phyloP scores from a whole-genome alignment of 2,113 vertebrate genomes.

The Ahaetulla prasina region DNA sequence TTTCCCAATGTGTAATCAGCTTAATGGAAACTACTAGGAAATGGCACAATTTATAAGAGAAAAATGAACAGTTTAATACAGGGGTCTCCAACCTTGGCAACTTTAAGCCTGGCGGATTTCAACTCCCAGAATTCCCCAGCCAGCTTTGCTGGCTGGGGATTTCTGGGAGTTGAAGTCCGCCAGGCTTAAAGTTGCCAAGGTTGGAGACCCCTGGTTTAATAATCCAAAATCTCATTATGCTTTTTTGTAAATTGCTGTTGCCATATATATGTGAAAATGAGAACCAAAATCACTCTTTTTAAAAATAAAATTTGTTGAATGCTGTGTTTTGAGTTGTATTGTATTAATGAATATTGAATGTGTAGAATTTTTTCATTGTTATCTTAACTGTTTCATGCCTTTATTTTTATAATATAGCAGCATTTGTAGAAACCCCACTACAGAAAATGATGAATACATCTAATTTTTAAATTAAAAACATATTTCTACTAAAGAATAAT shows the following conservation, averaged over 20 bases:
- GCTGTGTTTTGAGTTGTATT: not conserved
- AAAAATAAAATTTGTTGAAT: not conserved
- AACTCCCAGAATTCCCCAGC: too few relatives aligned
- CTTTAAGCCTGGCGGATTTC: too few relatives aligned
- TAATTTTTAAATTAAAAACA: not conserved
- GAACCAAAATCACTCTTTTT: not conserved
- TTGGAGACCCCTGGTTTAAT: too few relatives aligned
- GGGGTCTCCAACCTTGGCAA: too few relatives aligned
- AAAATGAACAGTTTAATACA: not conserved
- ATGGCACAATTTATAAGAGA: not conserved
- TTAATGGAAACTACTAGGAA: not conserved
- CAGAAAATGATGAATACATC: not conserved
- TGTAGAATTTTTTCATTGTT: not conserved
- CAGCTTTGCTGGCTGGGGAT: too few relatives aligned
- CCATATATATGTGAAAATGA: not conserved
- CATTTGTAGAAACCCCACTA: not conserved
- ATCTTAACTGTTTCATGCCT: not conserved
- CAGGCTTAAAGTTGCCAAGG: too few relatives aligned
- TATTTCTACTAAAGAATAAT: not conserved
- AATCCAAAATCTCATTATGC: not conserved
- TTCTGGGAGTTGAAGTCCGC: too few relatives aligned
- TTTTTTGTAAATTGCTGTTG: not conserved
- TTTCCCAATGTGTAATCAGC: not conserved
- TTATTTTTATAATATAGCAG: not conserved
- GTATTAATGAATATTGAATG: not conserved